These are phyloP conservation scores for Drosophila emarginata DNA, from an alignment of 2,888 invertebrate species.

Conservation along the genomic window DNA sequence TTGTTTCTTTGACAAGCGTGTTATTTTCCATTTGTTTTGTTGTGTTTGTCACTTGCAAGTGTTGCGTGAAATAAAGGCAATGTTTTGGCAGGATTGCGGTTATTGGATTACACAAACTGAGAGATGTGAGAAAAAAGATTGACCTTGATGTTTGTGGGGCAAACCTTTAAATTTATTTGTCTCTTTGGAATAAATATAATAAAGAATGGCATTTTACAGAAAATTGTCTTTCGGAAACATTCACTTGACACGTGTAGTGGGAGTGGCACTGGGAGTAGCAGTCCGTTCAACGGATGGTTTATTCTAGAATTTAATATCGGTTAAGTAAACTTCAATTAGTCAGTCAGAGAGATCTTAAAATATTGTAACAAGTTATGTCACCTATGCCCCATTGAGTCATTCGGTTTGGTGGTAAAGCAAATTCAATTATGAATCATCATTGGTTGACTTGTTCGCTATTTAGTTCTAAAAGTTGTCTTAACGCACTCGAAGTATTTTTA, in stretches of 20 bases:
- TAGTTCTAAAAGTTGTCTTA: neutral
- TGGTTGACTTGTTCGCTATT: neutral
- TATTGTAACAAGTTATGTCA: no score
- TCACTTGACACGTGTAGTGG: no score
- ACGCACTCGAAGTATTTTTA: conserved; percentile 1
- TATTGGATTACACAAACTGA: conserved; percentile 29
- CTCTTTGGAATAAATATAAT: neutral
- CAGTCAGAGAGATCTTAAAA: no score
- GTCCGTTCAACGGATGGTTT: no score
- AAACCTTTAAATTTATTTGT: neutral
- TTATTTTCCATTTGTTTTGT: conserved; percentile 54
- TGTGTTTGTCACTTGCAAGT: conserved; percentile 41
- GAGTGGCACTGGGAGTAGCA: no score
- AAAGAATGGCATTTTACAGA: neutral
- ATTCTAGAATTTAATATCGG: no score
- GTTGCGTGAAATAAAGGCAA: conserved; percentile 41
- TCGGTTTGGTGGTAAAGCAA: neutral
- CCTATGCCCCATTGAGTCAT: conserved; percentile 1
- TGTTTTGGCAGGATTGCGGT: conserved; percentile 27
- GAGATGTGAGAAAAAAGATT: neutral
- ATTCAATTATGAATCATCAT: conserved; percentile 1
- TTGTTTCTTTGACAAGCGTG: conserved; percentile 64
- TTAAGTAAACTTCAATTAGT: no score
- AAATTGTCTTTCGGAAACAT: neutral
- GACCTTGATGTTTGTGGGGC: neutral